phyloP scores from a whole-genome alignment of 2,113 vertebrate species.

The Phalacrocorax brasilianus region DNA sequence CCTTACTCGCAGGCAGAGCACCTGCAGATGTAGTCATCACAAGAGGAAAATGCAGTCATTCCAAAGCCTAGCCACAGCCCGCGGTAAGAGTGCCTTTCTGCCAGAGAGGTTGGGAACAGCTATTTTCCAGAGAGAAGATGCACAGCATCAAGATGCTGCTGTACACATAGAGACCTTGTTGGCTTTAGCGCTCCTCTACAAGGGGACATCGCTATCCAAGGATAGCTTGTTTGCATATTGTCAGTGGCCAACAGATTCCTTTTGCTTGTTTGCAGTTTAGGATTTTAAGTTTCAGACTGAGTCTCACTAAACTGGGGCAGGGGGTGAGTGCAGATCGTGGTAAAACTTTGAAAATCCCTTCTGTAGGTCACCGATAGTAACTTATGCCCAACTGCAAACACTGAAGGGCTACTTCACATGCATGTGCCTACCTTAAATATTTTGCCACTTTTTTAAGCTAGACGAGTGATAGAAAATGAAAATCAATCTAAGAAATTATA shows the following conservation, averaged over 20 bases:
- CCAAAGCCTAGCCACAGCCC: not conserved
- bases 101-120: not conserved
- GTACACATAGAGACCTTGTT: accelerated
- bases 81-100: not conserved
- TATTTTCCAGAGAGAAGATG: not conserved
- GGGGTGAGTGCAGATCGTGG: too few relatives aligned
- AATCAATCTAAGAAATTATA: not conserved
- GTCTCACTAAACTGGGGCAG: not conserved
- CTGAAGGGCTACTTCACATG: not conserved
- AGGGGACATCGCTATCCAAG: not conserved
- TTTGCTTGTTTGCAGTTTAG: not conserved
- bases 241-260: not conserved
- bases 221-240: too few relatives aligned
- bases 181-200: not conserved
- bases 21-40: not conserved
- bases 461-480: not conserved
- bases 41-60: not conserved
- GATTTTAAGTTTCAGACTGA: not conserved
- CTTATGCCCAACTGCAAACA: not conserved
- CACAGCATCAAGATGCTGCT: not conserved
- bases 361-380: not conserved
- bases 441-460: not conserved
- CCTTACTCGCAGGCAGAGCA: not conserved
- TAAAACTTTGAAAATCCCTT: not conserved
- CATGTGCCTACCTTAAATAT: not conserved